Evolutionary conservation across 2,888 invertebrate species (phyloP).

Genomic region (Hybos culiciformis): DNA sequence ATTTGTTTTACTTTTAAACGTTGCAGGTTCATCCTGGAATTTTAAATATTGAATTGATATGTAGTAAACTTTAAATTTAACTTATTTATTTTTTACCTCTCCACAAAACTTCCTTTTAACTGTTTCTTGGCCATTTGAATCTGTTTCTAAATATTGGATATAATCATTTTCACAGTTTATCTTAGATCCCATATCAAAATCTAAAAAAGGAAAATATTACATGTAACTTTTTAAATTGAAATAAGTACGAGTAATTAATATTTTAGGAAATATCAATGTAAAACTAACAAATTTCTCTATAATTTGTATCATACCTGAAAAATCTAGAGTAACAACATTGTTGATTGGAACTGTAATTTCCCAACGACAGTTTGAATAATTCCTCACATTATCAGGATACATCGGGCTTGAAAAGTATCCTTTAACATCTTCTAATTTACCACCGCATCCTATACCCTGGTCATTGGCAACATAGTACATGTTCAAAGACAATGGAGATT

Average conservation of each 20-base stretch:
- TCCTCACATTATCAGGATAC: constrained; percentile 45
- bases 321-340: constrained; percentile 15
- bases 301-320: constrained; percentile 23
- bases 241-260: background rate
- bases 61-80: background rate
- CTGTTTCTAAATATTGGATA: constrained; percentile 45
- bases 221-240: constrained; percentile 16
- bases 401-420: constrained; percentile 47
- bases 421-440: constrained; percentile 15
- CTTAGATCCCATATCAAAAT: constrained; percentile 48
- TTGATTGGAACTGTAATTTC: constrained; percentile 40
- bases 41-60: background rate
- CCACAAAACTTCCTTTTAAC: constrained; percentile 35
- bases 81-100: constrained; percentile 10
- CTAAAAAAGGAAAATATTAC: constrained; percentile 19
- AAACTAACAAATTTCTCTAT: no score
- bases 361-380: constrained; percentile 46
- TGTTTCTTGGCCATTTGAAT: constrained; percentile 22
- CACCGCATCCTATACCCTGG: constrained; percentile 24
- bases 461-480: constrained; percentile 20
- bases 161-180: constrained; percentile 48
- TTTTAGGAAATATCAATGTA: no score
- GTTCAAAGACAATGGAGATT: fast-evolving
- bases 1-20: constrained; percentile 38
- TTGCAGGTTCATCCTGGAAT: constrained; percentile 40